Base-by-base conservation (phyloP, 2,113 vertebrate species). In the Salminus brasiliensis region DNA sequence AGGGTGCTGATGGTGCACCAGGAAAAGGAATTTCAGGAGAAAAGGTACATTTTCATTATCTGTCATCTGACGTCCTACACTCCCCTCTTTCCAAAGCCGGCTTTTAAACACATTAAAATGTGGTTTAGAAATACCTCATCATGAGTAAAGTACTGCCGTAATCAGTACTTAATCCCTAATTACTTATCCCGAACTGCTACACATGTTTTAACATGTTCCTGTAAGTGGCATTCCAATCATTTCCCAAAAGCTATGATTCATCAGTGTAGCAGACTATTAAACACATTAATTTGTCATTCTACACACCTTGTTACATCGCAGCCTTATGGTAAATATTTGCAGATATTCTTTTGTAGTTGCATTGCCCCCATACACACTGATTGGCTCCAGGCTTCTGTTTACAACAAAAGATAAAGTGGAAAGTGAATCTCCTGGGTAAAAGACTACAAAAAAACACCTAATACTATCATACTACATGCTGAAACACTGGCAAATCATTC, bases 1-100 rank as follows among this genome's bases (percentile, higher is more conserved):
- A 81, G 75, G 93, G 93, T 15, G 23, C 57, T 16, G 91, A 92
- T 39, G 93, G 93, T 57, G 57, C 68, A 4, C 75, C 83, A 0
- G 93, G 92, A 1, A 92, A 81, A 87, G 91, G 92, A 41, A 78
- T 88, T 25, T 72, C 88, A 18, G 93, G 93, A 83, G 93, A 93
- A 87, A 93, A 93, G 92, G 93, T 90, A 74, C 47, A 43, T 49
- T 7, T 8, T 13, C 11, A 13, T 9, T 43, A 2, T 4, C 18
- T 65, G 23, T 36, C n/a, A 62, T 23, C 34, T n/a, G 1, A 16
- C 16, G 15, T 27, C 62, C 5, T 62, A 11, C 1, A 4, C 18
- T 1, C n/a, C n/a, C n/a, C n/a, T n/a, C n/a, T n/a, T n/a, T n/a
- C n/a, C n/a, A n/a, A n/a, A n/a, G n/a, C n/a, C n/a, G n/a, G n/a